These are phyloP conservation scores for Thymelicus sylvestris DNA, from an alignment of 2,888 invertebrate species.

Conservation along the genomic window DNA sequence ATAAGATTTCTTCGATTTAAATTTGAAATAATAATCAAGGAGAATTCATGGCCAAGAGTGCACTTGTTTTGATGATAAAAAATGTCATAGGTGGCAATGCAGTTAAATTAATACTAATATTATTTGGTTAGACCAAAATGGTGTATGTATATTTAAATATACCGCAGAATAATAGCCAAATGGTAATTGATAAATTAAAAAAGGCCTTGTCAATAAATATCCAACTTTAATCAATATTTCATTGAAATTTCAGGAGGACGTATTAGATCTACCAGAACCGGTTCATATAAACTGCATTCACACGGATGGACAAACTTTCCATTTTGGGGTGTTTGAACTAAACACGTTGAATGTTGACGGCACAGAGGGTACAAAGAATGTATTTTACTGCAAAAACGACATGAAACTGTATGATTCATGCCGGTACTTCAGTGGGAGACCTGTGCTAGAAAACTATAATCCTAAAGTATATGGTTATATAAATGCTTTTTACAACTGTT, in stretches of 20 bases:
- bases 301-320: slow-evolving; percentile 90
- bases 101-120: too few relatives aligned
- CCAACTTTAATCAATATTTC: slow-evolving; percentile 16
- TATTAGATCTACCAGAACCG: slow-evolving; percentile 89
- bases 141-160: too few relatives aligned
- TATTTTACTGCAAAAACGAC: slow-evolving; percentile 90
- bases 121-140: too few relatives aligned
- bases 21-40: too few relatives aligned
- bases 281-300: slow-evolving; percentile 93
- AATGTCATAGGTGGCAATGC: too few relatives aligned
- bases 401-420: slow-evolving; percentile 88
- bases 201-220: background rate
- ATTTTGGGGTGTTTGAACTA: slow-evolving; percentile 93
- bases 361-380: slow-evolving; percentile 87
- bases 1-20: too few relatives aligned
- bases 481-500: slow-evolving; percentile 91
- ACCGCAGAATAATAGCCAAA: too few relatives aligned
- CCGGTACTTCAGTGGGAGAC: slow-evolving; percentile 86
- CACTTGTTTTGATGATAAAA: too few relatives aligned
- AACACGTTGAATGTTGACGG: slow-evolving; percentile 90
- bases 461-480: slow-evolving; percentile 91
- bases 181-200: slow-evolving; percentile 1
- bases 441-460: slow-evolving; percentile 90
- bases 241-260: slow-evolving; percentile 78
- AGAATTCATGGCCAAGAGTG: too few relatives aligned